phyloP scores from a whole-genome alignment of 2,888 invertebrate species.

The Pinctada fucata region DNA sequence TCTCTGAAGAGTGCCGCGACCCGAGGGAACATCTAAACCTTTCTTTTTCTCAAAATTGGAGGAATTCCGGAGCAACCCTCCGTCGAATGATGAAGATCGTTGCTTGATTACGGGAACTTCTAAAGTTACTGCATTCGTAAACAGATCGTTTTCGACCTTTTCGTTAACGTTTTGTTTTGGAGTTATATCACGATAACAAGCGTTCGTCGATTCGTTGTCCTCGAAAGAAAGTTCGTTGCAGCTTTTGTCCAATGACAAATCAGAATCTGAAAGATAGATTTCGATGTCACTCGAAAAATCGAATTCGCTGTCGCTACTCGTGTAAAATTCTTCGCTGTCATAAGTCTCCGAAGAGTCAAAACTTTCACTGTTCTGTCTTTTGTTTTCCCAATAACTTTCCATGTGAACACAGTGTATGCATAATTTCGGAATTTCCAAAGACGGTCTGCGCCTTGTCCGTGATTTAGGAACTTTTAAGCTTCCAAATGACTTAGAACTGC shows the following conservation, averaged over 20 bases:
- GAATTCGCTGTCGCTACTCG: conserved; percentile 41
- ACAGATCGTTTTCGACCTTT: conserved; percentile 17
- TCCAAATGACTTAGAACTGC: conserved; percentile 42
- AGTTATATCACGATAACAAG: conserved; percentile 31
- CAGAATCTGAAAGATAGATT: conserved; percentile 50
- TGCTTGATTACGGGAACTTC: conserved; percentile 69
- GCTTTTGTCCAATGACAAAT: conserved; percentile 43
- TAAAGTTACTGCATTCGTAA: conserved; percentile 67
- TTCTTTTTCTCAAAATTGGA: conserved; percentile 21
- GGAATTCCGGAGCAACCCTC: conserved; percentile 40
- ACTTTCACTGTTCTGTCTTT: conserved; percentile 41
- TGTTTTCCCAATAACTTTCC: conserved; percentile 60
- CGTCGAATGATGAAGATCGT: conserved; percentile 71
- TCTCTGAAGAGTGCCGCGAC: conserved; percentile 48
- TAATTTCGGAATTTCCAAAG: conserved; percentile 71
- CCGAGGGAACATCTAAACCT: neutral
- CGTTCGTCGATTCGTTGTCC: conserved; percentile 47
- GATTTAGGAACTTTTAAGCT: conserved; percentile 45
- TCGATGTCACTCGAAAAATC: conserved; percentile 49
- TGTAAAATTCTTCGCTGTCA: conserved; percentile 30
- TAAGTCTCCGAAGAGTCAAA: neutral
- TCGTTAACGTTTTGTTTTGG: neutral
- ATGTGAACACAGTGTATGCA: conserved; percentile 73
- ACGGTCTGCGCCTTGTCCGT: conserved; percentile 59
- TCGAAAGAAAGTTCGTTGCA: conserved; percentile 45